These are phyloP conservation scores for Iselma pallidipennis DNA, from an alignment of 2,888 invertebrate species.

Conservation along the genomic window DNA sequence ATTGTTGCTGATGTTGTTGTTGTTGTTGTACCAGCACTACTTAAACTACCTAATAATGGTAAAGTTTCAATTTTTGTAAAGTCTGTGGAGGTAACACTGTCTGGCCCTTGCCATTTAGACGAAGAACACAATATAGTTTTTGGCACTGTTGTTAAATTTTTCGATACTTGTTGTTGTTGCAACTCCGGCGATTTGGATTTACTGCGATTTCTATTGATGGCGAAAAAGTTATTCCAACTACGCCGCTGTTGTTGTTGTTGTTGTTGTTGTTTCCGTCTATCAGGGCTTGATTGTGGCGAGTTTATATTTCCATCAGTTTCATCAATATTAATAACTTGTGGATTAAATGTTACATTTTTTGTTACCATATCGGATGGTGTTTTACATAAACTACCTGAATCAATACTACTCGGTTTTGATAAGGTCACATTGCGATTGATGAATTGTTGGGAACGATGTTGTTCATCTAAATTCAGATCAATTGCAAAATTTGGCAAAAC, in stretches of 20 bases:
- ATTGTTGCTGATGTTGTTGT: conserved; percentile 39
- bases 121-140: conserved; percentile 39
- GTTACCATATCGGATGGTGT: conserved; percentile 46
- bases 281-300: background rate
- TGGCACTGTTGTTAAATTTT: conserved; percentile 7
- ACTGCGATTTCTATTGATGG: background rate
- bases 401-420: conserved; percentile 46
- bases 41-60: conserved; percentile 61
- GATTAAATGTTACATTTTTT: conserved; percentile 56
- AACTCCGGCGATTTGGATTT: background rate
- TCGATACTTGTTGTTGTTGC: conserved; percentile 22
- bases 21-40: conserved; percentile 44
- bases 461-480: conserved; percentile 52
- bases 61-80: conserved; percentile 59
- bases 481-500: conserved; percentile 55
- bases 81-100: conserved; percentile 34
- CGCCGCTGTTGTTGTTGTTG: conserved; percentile 9
- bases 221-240: background rate
- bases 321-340: conserved; percentile 49
- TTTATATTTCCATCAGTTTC: background rate
- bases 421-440: conserved; percentile 32
- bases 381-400: conserved; percentile 49
- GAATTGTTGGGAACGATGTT: conserved; percentile 50
- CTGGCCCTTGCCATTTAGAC: conserved; percentile 48
- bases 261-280: background rate